Evolutionary conservation across 2,797 vertebrate species (phyloP).

Genomic region (Epinephelus awoara): DNA sequence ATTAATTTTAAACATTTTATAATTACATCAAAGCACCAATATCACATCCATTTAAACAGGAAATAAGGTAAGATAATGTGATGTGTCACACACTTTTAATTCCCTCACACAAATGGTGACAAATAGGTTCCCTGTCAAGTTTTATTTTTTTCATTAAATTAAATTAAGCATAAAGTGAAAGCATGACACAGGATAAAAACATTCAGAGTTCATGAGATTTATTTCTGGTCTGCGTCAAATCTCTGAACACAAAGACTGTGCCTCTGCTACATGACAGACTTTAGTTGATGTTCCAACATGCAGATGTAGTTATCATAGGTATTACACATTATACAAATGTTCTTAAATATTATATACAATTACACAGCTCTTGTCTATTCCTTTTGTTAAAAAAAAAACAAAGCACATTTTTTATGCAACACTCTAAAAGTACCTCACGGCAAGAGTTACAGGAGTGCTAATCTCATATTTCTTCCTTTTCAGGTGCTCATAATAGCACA

Average conservation of each 20-base stretch:
- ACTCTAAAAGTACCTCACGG: background rate
- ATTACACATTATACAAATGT: background rate
- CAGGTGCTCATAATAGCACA: conserved; percentile 89
- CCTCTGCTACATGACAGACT: background rate
- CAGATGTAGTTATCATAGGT: background rate
- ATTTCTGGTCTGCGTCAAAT: background rate
- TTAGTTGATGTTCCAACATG: background rate
- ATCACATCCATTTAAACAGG: too few species aligned
- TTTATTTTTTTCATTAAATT: too few species aligned
- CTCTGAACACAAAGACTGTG: background rate
- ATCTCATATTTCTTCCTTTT: conserved; percentile 27
- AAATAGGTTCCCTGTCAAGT: too few species aligned
- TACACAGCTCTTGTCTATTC: background rate
- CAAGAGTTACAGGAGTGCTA: background rate
- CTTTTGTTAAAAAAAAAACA: background rate
- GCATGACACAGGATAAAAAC: background rate
- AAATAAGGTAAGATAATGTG: too few species aligned
- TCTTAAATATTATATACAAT: background rate
- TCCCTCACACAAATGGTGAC: too few species aligned
- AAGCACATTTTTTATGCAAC: background rate
- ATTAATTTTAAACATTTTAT: too few species aligned
- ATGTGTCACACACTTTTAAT: too few species aligned
- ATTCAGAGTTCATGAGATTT: background rate
- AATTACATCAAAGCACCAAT: too few species aligned
- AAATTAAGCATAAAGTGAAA: too few species aligned